These are phyloP conservation scores for Myzus persicae DNA, from an alignment of 1,140 invertebrate genomes.

Conservation along the genomic window DNA sequence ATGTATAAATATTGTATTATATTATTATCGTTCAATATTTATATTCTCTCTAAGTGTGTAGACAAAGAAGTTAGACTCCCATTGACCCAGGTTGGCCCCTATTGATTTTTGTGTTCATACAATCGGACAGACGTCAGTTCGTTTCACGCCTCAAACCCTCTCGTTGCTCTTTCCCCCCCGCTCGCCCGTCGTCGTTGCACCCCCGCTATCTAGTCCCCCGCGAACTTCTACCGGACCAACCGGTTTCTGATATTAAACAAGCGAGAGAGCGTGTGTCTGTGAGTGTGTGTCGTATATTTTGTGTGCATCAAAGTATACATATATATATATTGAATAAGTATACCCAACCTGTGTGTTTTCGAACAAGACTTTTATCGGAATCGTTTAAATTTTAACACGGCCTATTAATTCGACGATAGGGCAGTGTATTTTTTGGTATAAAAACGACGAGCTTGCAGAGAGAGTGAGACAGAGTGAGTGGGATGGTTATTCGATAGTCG, in stretches of 20 bases:
- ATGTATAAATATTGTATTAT: background rate
- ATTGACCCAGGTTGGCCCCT: constrained; percentile 37
- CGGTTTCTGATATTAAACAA: background rate
- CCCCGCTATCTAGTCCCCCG: background rate
- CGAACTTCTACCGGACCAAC: background rate
- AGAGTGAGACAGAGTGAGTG: background rate
- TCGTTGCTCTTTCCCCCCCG: background rate
- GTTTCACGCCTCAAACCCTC: constrained; percentile 39
- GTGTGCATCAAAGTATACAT: background rate
- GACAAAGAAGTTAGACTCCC: constrained; percentile 2
- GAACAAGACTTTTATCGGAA: constrained; percentile 47
- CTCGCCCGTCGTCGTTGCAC: background rate
- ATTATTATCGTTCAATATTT: constrained; percentile 20
- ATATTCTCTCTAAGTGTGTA: background rate
- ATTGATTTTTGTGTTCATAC: constrained; percentile 52
- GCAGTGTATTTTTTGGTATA: background rate
- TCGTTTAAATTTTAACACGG: constrained; percentile 54
- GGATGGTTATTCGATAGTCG: background rate
- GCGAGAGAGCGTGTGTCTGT: background rate
- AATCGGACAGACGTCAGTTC: constrained; percentile 43
- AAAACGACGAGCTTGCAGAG: background rate
- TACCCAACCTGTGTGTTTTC: background rate
- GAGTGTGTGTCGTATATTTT: background rate
- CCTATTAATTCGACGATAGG: constrained; percentile 38
- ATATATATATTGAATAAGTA: background rate